Conservation (phyloP, 2,797 vertebrate species). For the Tenualosa ilisha region DNA sequence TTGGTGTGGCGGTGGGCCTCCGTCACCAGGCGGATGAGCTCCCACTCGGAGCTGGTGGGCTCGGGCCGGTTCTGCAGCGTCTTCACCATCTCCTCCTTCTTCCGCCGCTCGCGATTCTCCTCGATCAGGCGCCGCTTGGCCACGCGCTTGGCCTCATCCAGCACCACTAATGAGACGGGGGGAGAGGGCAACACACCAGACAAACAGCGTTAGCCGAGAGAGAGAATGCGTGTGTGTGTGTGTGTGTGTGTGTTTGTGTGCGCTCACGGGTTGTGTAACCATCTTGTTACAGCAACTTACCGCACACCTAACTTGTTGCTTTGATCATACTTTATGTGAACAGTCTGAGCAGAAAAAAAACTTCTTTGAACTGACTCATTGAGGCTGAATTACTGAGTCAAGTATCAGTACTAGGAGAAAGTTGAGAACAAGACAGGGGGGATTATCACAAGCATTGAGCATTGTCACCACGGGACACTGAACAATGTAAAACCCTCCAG, state of each 20-base stretch:
- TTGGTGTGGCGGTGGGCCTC: constrained; percentile 97
- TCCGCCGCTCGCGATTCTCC: constrained; percentile 92
- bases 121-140: constrained; percentile 96
- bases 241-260: neutral
- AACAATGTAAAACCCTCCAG: neutral
- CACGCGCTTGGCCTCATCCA: constrained; percentile 95
- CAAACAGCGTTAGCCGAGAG: neutral
- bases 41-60: constrained; percentile 92
- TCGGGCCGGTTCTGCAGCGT: constrained; percentile 91
- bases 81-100: constrained; percentile 95
- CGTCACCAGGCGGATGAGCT: constrained; percentile 91
- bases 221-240: neutral
- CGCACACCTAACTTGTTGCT: neutral
- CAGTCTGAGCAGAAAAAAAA: neutral
- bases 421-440: neutral
- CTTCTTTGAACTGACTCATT: neutral
- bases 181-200: neutral
- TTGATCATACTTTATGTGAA: neutral
- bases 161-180: constrained; percentile 79
- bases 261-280: too few species aligned
- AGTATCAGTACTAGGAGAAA: neutral
- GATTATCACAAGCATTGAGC: neutral
- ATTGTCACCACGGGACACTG: neutral
- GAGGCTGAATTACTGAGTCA: neutral
- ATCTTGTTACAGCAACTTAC: too few species aligned